Conservation (phyloP, 2,113 vertebrate species). For the Urocynchramus pylzowi region DNA sequence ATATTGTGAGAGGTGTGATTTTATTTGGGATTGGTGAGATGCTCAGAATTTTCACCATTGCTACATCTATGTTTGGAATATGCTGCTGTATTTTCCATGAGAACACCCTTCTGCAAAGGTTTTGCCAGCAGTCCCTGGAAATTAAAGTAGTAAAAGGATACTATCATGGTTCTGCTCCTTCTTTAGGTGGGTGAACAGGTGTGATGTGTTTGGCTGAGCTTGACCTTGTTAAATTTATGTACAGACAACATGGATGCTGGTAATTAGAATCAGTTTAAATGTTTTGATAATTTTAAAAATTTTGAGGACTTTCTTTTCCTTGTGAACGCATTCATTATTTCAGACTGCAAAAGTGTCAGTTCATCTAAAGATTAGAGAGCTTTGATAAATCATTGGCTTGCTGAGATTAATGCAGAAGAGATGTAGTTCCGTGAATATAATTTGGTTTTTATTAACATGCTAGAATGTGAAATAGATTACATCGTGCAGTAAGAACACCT, state of each 20-base stretch:
- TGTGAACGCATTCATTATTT: not conserved
- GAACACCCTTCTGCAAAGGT: not conserved
- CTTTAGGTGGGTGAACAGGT: not conserved
- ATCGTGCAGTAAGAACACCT: not conserved
- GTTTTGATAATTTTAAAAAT: not conserved
- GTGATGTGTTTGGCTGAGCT: not conserved
- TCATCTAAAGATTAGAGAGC: not conserved
- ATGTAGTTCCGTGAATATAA: not conserved
- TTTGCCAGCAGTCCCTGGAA: not conserved
- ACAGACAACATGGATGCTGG: not conserved
- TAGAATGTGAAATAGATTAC: not conserved
- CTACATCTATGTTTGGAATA: not conserved
- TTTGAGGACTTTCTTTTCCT: not conserved
- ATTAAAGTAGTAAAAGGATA: not conserved
- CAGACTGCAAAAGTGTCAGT: not conserved
- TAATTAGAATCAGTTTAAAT: not conserved
- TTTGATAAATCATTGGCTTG: not conserved
- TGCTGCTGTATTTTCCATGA: not conserved
- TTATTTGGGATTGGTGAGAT: not conserved
- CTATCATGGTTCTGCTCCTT: not conserved
- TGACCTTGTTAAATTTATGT: not conserved
- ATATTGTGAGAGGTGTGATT: not conserved
- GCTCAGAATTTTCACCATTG: not conserved
- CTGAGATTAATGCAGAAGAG: not conserved
- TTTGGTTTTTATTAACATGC: not conserved